Percentiles rank a stretch among this genome's conserved stretches.
phyloP scores from a whole-genome alignment of 2,797 vertebrate species.

The Moxostoma hubbsi region DNA sequence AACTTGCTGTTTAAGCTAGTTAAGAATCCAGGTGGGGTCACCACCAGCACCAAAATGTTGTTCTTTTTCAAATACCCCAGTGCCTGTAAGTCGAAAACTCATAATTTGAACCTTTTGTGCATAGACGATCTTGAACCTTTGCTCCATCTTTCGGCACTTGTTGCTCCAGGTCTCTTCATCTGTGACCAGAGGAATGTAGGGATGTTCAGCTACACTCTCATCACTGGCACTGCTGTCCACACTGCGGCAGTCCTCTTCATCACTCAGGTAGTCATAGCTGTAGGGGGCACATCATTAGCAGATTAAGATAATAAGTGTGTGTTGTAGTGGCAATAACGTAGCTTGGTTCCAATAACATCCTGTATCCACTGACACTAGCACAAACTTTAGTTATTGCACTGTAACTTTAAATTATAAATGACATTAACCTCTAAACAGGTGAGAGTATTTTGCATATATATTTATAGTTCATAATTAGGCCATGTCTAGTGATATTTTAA shows the following conservation, averaged over 20 bases:
- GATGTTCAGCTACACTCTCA: conserved; percentile 92
- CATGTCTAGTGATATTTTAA: not conserved
- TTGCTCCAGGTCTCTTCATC: conserved; percentile 98
- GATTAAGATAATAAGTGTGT: too few relatives aligned
- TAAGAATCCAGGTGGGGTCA: too few relatives aligned
- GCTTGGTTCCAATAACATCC: too few relatives aligned
- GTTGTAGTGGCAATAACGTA: too few relatives aligned
- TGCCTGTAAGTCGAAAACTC: not conserved
- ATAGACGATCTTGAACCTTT: conserved; percentile 96
- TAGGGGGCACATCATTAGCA: not conserved
- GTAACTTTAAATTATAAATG: too few relatives aligned
- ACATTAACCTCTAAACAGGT: too few relatives aligned
- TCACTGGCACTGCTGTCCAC: conserved; percentile 96
- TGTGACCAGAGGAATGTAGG: conserved; percentile 92
- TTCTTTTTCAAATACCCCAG: not conserved
- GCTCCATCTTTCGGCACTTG: conserved; percentile 98
- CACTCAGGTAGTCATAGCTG: conserved; percentile 91
- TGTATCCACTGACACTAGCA: too few relatives aligned
- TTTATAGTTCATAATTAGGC: too few relatives aligned
- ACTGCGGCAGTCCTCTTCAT: conserved; percentile 92
- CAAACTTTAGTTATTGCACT: too few relatives aligned
- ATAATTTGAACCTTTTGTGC: conserved; percentile 88
- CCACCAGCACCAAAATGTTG: too few relatives aligned
- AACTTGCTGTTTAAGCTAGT: too few relatives aligned
- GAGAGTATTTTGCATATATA: too few relatives aligned